Evolutionary conservation across 2,113 vertebrate species (phyloP).

Genomic region (Galemys pyrenaicus): DNA sequence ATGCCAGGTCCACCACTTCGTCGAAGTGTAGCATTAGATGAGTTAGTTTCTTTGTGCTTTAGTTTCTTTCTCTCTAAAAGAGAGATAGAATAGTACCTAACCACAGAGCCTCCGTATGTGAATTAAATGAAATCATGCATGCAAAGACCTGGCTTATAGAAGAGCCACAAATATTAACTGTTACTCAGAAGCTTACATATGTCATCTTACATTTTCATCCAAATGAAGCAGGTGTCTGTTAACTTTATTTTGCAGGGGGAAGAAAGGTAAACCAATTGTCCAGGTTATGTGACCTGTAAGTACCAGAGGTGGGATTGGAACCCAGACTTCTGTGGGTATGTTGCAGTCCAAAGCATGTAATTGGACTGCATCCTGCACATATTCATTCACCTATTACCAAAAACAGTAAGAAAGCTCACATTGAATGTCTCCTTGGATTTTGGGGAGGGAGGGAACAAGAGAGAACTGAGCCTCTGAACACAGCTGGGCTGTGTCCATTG

Average conservation of each 20-base stretch:
- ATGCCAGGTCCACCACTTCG: background rate
- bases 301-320: background rate
- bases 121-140: background rate
- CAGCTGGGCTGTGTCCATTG: no score
- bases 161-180: background rate
- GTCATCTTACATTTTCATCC: background rate
- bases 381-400: background rate
- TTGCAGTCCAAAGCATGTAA: background rate
- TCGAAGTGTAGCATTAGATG: background rate
- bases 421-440: background rate
- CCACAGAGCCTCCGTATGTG: background rate
- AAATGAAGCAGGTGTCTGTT: background rate
- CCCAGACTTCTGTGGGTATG: background rate
- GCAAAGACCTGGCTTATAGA: background rate
- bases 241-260: background rate
- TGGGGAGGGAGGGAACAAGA: background rate
- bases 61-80: background rate
- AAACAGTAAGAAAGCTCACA: background rate
- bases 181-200: background rate
- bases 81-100: background rate
- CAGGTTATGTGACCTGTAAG: background rate
- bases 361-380: background rate
- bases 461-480: background rate
- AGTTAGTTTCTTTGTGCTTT: background rate
- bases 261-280: background rate